Evolutionary conservation across 1,140 invertebrate genomes (phyloP), one percentile per base, ranked within the genome.

Genomic region (Diachasma alloeum): DNA sequence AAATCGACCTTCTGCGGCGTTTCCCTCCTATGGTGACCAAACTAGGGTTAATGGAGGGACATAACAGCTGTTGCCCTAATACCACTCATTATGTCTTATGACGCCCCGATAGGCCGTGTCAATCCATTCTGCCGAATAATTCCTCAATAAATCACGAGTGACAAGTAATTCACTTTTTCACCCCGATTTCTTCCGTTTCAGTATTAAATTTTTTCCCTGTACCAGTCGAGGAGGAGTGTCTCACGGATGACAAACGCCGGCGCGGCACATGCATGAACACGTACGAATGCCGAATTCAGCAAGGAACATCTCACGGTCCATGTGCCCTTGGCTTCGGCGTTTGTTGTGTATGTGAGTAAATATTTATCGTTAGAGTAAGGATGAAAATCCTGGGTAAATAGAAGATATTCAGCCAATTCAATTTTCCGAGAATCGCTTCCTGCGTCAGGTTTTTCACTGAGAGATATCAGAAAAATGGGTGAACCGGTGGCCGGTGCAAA

Each of bases 321-420:
- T 97, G 96, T 82, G 95, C 95, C 0, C 91, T 95, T 75, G 95
- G 95, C 9, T 95, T 96, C 77, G 95, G 95, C 0, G 95, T 96
- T n/a, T 97, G 96, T 84, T 97, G 96, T 86, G 92, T 96, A 31
- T 96, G 95, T 95, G 87, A 94, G 94, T 94, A 72, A 66, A 66
- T 19, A 74, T 37, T 37, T 56, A 22, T n/a, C 48, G 31, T 31
- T 31, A 31, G 6, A 31, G 31, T 31, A 31, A 31, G 31, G 5
- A 59, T 22, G 11, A 24, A 22, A 22, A 56, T 56, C 2, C 2
- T 6, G 31, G 31, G 31, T 31, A 31, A 31, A 31, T 6, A 31
- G 2, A 31, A 31, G 31, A 31, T 6, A 31, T 31, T 31, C 31
- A 31, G 31, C 6, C 31, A 6, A 31, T 31, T 31, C 2, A 31